These are phyloP conservation scores for Lithophane socia DNA, from an alignment of 2,888 invertebrate genomes.

Conservation along the genomic window DNA sequence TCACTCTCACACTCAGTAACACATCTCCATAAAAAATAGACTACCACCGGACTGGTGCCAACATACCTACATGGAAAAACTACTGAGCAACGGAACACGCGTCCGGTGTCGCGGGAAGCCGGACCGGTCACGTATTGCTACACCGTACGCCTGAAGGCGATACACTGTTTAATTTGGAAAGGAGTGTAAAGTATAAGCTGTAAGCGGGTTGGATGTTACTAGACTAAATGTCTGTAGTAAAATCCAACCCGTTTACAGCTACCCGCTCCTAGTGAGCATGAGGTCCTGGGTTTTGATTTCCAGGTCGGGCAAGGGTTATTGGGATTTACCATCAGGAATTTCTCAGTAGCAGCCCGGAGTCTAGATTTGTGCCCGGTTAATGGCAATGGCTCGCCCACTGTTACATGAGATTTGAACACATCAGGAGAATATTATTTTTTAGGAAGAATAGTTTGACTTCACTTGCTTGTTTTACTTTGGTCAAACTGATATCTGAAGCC, in stretches of 20 bases:
- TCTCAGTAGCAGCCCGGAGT: too few species aligned
- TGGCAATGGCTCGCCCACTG: too few species aligned
- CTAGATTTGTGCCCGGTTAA: too few species aligned
- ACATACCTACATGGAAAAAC: constrained; percentile 47
- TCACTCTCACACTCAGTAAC: constrained; percentile 15
- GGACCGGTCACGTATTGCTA: constrained; percentile 71
- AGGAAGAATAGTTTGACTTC: too few species aligned
- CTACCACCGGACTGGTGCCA: constrained; percentile 10
- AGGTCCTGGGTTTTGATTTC: neutral
- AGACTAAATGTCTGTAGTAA: neutral
- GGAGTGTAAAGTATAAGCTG: constrained; percentile 39
- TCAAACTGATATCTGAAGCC: too few species aligned
- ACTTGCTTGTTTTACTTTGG: too few species aligned
- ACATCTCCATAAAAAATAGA: constrained; percentile 30
- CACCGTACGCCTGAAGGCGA: constrained; percentile 70
- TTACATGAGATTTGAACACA: too few species aligned
- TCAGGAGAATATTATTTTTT: too few species aligned
- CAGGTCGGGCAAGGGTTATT: too few species aligned
- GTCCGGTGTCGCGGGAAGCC: constrained; percentile 62
- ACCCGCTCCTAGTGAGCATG: neutral
- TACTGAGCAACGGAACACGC: constrained; percentile 43
- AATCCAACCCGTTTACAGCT: neutral
- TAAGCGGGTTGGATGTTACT: constrained; percentile 11
- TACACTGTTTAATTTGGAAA: constrained; percentile 69
- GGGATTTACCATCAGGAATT: too few species aligned